Evolutionary conservation across 2,888 invertebrate species (phyloP), one percentile per base, ranked within the genome.

Genomic region (Caprella mutica): DNA sequence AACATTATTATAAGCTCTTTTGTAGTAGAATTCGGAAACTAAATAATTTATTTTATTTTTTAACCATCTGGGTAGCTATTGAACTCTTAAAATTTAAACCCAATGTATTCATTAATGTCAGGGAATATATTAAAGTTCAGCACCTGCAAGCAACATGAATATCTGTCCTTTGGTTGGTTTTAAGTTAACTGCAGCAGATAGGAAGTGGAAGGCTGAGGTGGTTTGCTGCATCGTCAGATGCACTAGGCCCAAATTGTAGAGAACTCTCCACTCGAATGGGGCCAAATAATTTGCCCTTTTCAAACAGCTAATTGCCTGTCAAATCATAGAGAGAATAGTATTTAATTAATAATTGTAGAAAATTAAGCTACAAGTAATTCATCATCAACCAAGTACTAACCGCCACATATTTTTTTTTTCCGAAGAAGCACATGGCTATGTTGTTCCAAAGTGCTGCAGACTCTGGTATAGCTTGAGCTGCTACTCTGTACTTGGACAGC

Each of bases 401-500:
- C 66, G 89, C 89, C 52, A 92, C 85, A 70, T 82, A 83, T 77
- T 92, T 92, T 69, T 86, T 85, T 74, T 89, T 89, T 23, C 86
- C 85, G 70, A 85, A 86, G 72, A 90, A 89, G 71, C 90, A 90
- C 80, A 92, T 83, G 50, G 88, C 91, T 67, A 92, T 83, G 69
- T 92, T 92, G 70, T 88, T 92, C 91, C 91, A 92, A 21, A 92
- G 74, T 21, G 84, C 81, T 2, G 85, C 80, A 51, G 85, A 84
- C 70, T 89, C 85, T 2, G 85, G 82, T 63, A 81, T 78, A 50
- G 77, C 76, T 64, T 80, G 78, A 12, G 84, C 81, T 3, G 86
- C 85, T 56, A 82, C 76, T 72, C 86, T 83, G 71, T 91, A 92
- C 72, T 89, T 88, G 43, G 83, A 81, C 26, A 92, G 73, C 1